Conservation (phyloP, 1,140 invertebrate genomes). For the Metopolophium dirhodum region DNA sequence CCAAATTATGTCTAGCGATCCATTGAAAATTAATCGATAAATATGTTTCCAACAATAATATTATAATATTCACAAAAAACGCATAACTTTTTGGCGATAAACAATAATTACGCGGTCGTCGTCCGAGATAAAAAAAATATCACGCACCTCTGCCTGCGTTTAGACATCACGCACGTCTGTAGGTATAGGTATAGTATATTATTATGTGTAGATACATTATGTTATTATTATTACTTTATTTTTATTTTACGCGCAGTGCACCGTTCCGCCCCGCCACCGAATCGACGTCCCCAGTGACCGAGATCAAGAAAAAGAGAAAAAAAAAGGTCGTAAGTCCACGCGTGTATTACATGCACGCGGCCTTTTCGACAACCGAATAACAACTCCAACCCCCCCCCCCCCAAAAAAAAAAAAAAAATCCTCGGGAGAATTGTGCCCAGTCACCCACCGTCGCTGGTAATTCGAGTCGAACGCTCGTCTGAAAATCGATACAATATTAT, state of each 20-base stretch:
- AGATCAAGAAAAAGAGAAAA: not conserved
- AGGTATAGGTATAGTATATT: not conserved
- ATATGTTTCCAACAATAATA: too few relatives aligned
- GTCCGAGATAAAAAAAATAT: not conserved
- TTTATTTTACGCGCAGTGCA: not conserved
- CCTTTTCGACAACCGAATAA: slow-evolving; percentile 19
- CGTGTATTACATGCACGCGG: not conserved
- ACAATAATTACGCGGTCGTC: not conserved
- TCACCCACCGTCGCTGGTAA: not conserved
- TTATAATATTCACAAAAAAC: too few relatives aligned
- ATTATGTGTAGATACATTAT: not conserved
- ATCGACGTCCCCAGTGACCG: not conserved
- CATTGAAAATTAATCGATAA: too few relatives aligned
- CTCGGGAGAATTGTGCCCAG: not conserved
- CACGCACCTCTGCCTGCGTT: fast-evolving
- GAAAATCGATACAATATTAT: slow-evolving; percentile 35
- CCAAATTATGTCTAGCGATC: not conserved
- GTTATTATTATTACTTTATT: not conserved
- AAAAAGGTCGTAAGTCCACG: not conserved
- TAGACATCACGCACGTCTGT: not conserved
- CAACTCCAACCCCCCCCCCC: not conserved
- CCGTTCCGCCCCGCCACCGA: not conserved
- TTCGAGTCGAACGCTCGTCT: not conserved
- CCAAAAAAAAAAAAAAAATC: not conserved
- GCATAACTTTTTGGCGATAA: not conserved